phyloP scores from a whole-genome alignment of 2,797 vertebrate species.

The Todus mexicanus region DNA sequence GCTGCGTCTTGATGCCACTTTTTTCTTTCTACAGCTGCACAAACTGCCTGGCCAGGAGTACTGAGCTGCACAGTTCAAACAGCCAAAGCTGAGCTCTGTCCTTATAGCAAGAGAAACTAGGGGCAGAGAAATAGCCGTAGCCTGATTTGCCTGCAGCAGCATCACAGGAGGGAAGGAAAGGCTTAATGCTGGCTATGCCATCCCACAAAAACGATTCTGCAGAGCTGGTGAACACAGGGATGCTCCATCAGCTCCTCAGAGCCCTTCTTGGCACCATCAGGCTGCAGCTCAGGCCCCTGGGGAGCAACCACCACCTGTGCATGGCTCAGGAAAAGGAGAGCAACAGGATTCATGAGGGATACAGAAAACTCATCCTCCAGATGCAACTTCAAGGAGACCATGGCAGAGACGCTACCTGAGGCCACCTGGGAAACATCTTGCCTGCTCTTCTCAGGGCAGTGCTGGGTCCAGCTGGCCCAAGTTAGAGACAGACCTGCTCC shows the following conservation, averaged over 20 bases:
- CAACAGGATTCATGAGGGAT: not conserved
- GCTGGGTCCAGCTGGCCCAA: not conserved
- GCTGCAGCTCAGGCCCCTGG: not conserved
- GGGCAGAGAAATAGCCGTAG: not conserved
- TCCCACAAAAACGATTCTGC: not conserved
- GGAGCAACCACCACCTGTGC: not conserved
- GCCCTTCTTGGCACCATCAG: not conserved
- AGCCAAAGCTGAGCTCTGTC: not conserved
- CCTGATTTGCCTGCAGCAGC: not conserved
- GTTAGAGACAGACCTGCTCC: not conserved
- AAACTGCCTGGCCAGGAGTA: not conserved
- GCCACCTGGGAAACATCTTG: not conserved
- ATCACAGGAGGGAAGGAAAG: not conserved
- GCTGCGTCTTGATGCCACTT: not conserved
- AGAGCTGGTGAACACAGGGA: not conserved
- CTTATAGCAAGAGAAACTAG: not conserved
- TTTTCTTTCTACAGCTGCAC: not conserved
- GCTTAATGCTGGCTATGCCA: not conserved
- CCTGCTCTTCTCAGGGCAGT: rapidly evolving
- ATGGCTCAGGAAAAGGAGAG: not conserved
- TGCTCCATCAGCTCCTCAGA: not conserved
- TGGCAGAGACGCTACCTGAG: not conserved
- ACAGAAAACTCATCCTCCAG: not conserved
- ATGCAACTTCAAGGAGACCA: not conserved
- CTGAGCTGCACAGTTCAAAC: not conserved